Conservation (phyloP, 2,888 invertebrate species). For the Leucozona laternaria region DNA sequence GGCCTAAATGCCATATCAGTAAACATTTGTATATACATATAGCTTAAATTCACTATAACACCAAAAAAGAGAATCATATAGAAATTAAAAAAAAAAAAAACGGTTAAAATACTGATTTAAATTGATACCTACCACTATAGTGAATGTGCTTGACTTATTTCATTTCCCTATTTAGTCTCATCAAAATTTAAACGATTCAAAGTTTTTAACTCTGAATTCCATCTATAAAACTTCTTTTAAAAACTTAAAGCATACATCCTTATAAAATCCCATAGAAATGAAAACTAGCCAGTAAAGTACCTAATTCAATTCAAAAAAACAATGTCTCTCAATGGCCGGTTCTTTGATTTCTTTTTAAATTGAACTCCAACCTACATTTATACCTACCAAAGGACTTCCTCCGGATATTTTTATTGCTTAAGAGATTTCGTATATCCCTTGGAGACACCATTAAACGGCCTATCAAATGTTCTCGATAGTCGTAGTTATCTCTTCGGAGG, state of each 20-base stretch:
- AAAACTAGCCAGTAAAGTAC: conserved; percentile 1
- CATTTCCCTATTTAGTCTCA: neutral
- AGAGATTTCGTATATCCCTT: conserved; percentile 4
- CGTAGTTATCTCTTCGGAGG: conserved; percentile 7
- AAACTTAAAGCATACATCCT: neutral
- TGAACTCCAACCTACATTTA: neutral
- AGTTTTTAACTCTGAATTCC: neutral
- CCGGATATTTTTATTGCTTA: conserved; percentile 15
- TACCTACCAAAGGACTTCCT: conserved; percentile 3
- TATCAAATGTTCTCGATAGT: conserved; percentile 26
- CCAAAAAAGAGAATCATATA: too few relatives aligned
- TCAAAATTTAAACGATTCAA: neutral
- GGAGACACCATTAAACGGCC: conserved; percentile 30
- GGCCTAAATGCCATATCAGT: too few relatives aligned
- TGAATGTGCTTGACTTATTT: neutral
- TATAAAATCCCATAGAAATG: neutral
- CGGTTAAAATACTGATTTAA: neutral
- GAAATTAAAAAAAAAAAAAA: neutral
- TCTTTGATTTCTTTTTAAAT: conserved; percentile 29
- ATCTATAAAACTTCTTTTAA: neutral
- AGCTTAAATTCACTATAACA: too few relatives aligned
- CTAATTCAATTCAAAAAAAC: conserved; percentile 11
- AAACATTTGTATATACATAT: too few relatives aligned
- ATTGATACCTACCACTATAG: neutral
- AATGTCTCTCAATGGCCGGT: neutral